These are phyloP conservation scores for Gari tellinella DNA, from an alignment of 2,888 invertebrate genomes.

Conservation along the genomic window DNA sequence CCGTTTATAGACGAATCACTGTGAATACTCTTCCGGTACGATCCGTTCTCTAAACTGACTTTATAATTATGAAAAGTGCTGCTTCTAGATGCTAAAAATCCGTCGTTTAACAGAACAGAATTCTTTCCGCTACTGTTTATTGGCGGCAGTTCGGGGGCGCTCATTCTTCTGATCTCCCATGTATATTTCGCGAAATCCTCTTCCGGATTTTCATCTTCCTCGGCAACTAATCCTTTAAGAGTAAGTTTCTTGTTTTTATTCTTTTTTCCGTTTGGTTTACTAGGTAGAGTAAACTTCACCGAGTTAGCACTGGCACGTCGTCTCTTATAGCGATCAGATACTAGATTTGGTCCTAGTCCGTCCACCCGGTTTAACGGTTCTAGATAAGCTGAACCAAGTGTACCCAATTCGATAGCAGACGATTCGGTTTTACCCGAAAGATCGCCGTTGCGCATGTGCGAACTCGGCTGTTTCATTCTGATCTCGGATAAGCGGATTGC, in stretches of 20 bases:
- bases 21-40: constrained; percentile 44
- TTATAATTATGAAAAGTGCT: constrained; percentile 47
- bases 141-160: constrained; percentile 69
- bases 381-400: constrained; percentile 27
- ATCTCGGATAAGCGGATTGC: constrained; percentile 19
- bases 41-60: constrained; percentile 11
- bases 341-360: constrained; percentile 1
- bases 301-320: constrained; percentile 23
- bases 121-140: constrained; percentile 51
- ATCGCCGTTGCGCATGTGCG: constrained; percentile 49
- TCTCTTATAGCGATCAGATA: constrained; percentile 41
- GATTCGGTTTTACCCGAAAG: constrained; percentile 31
- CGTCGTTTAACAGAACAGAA: constrained; percentile 40
- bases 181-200: constrained; percentile 7
- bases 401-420: constrained; percentile 43
- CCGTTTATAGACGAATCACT: constrained; percentile 56
- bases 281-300: constrained; percentile 40
- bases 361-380: constrained; percentile 14
- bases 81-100: constrained; percentile 32
- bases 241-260: not conserved
- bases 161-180: constrained; percentile 59
- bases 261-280: constrained; percentile 20
- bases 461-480: constrained; percentile 39
- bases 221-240: no score
- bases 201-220: constrained; percentile 2